These are phyloP conservation scores for Phrixothrix hirtus DNA, from an alignment of 2,888 invertebrate genomes.

Conservation along the genomic window DNA sequence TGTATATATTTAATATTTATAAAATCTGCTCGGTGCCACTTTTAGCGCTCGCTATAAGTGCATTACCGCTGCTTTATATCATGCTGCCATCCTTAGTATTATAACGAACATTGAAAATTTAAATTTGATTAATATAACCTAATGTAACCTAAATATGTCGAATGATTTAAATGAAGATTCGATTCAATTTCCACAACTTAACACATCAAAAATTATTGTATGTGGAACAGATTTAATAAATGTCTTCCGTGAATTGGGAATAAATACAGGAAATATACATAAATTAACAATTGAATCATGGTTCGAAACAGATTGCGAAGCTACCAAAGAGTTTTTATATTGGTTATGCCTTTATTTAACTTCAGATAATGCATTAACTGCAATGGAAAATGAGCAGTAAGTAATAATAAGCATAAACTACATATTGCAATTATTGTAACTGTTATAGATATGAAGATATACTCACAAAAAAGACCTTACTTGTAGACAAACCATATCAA, in stretches of 20 bases:
- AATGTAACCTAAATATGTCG: too few relatives aligned
- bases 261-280: constrained; percentile 24
- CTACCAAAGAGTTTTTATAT: constrained; percentile 41
- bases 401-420: constrained; percentile 5
- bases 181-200: too few relatives aligned
- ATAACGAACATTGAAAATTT: too few relatives aligned
- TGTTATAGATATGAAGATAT: constrained; percentile 26
- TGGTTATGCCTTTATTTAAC: constrained; percentile 45
- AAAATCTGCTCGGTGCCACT: too few relatives aligned
- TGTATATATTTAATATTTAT: too few relatives aligned
- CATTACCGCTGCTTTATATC: too few relatives aligned
- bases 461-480: constrained; percentile 6
- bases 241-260: constrained; percentile 17
- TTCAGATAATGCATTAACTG: constrained; percentile 41
- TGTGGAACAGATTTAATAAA: constrained; percentile 13
- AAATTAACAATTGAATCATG: constrained; percentile 44
- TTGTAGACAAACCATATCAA: constrained; percentile 30
- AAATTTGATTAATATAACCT: too few relatives aligned
- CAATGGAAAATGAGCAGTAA: constrained; percentile 38
- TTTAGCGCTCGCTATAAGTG: too few relatives aligned
- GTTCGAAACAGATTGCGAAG: constrained; percentile 47
- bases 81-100: too few relatives aligned
- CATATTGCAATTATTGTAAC: too few relatives aligned
- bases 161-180: too few relatives aligned
- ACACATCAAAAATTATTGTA: neutral